phyloP scores from a whole-genome alignment of 2,888 invertebrate species.

The Tubulanus polymorphus region DNA sequence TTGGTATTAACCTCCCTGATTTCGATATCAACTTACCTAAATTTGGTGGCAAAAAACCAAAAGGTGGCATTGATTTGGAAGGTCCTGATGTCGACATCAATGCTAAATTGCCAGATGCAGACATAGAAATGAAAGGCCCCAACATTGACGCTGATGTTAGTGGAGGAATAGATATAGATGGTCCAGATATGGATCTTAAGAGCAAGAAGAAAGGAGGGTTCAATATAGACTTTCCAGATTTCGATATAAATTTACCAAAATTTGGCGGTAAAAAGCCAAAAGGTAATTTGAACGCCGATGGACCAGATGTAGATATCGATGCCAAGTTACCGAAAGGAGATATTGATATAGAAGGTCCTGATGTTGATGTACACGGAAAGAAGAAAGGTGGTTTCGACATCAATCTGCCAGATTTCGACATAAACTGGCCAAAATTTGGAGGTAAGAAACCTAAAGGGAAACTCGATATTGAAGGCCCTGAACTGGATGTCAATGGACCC shows the following conservation, averaged over 20 bases:
- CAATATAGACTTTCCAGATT: constrained; percentile 1
- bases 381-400: constrained; percentile 7
- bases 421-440: background rate
- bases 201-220: constrained; percentile 5
- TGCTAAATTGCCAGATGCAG: background rate
- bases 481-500: constrained; percentile 1
- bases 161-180: background rate
- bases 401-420: constrained; percentile 6
- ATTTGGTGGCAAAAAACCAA: too few relatives aligned
- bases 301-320: constrained; percentile 1
- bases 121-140: background rate
- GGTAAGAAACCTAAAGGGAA: too few relatives aligned
- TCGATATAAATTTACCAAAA: constrained; percentile 5
- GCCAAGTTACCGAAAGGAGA: background rate
- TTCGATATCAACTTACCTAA: too few relatives aligned
- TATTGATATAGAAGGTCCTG: constrained; percentile 1
- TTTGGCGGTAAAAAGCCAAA: constrained; percentile 7
- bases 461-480: background rate
- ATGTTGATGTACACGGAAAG: constrained; percentile 4
- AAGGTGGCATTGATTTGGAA: too few relatives aligned
- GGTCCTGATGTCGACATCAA: constrained; percentile 1
- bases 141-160: background rate
- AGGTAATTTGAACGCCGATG: background rate
- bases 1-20: too few relatives aligned
- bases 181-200: background rate